Evolutionary conservation across 2,888 invertebrate genomes (phyloP).

Genomic region (Xestia sexstrigata): DNA sequence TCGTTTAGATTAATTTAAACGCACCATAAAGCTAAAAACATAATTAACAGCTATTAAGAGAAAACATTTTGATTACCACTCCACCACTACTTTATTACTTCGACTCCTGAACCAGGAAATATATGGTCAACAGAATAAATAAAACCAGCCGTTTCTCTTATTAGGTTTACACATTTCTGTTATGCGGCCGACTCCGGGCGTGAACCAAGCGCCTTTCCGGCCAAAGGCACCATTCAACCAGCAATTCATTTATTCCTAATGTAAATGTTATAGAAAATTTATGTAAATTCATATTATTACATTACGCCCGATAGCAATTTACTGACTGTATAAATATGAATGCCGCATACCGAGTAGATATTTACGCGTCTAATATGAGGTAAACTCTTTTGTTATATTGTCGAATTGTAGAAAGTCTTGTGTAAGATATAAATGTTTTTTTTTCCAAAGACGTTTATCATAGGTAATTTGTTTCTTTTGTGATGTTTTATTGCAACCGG

Average conservation of each 20-base stretch:
- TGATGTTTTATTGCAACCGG: conserved; percentile 65
- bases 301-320: conserved; percentile 86
- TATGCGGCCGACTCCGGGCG: conserved; percentile 46
- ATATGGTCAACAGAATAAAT: conserved; percentile 61
- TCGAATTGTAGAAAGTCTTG: conserved; percentile 72
- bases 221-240: conserved; percentile 71
- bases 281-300: conserved; percentile 89
- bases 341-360: conserved; percentile 78
- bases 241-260: conserved; percentile 87
- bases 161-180: conserved; percentile 56
- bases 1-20: conserved; percentile 28
- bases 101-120: conserved; percentile 54
- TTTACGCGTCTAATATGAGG: conserved; percentile 74
- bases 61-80: conserved; percentile 55
- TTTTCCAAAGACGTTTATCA: conserved; percentile 62
- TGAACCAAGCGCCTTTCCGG: conserved; percentile 56
- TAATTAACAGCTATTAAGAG: conserved; percentile 54
- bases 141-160: conserved; percentile 53
- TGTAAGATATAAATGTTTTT: conserved; percentile 64
- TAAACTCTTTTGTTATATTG: conserved; percentile 70
- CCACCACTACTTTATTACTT: conserved; percentile 56
- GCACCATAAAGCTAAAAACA: conserved; percentile 39
- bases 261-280: conserved; percentile 89
- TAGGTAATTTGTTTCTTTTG: conserved; percentile 65
- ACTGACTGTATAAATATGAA: conserved; percentile 85